Conservation (phyloP, 1,140 invertebrate genomes). For the Pomphorhynchus laevis region DNA sequence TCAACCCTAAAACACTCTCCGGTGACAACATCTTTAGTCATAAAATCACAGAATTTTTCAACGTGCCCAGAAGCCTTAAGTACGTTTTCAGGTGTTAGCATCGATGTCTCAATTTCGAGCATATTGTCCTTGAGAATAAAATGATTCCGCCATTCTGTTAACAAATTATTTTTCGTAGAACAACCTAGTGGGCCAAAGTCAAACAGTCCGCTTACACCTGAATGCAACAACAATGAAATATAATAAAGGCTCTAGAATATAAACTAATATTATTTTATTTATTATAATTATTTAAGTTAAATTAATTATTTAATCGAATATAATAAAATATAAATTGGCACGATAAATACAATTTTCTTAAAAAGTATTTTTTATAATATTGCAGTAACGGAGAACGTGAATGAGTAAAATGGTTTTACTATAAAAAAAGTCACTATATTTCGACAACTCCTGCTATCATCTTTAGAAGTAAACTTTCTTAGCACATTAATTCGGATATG, state of each 20-base stretch:
- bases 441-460: too few species aligned
- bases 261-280: background rate
- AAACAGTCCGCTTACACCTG: slow-evolving; percentile 38
- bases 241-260: slow-evolving; percentile 5
- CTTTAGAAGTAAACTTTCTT: too few species aligned
- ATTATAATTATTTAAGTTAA: too few species aligned
- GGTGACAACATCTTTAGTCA: slow-evolving; percentile 79
- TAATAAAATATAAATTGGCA: too few species aligned
- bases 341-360: too few species aligned
- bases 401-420: too few species aligned
- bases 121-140: slow-evolving; percentile 90
- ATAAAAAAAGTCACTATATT: too few species aligned
- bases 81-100: slow-evolving; percentile 73
- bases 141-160: slow-evolving; percentile 63
- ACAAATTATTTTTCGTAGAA: slow-evolving; percentile 68
- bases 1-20: slow-evolving; percentile 86
- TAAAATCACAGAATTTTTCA: slow-evolving; percentile 84
- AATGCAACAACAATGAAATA: slow-evolving; percentile 9
- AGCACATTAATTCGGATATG: too few species aligned
- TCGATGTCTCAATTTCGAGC: slow-evolving; percentile 86
- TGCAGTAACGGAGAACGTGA: too few species aligned
- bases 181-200: slow-evolving; percentile 99
- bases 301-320: too few species aligned
- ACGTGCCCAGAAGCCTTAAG: slow-evolving; percentile 71
- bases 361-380: too few species aligned